phyloP scores from a whole-genome alignment of 2,113 vertebrate species.

The Oxygymnocypris stewartii region DNA sequence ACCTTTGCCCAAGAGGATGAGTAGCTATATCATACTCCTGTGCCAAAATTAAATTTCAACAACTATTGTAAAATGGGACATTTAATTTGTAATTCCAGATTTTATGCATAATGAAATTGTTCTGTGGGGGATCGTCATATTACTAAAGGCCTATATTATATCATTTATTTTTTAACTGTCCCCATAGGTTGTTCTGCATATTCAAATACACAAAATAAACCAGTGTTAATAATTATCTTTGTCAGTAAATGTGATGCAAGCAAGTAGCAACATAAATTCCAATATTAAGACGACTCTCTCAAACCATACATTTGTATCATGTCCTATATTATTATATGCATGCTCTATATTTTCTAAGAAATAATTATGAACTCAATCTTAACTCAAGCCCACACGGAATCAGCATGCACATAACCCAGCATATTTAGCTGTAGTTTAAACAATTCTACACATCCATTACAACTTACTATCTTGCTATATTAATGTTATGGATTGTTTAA shows the following conservation, averaged over 20 bases:
- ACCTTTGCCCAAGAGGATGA: background rate
- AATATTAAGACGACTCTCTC: background rate
- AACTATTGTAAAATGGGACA: background rate
- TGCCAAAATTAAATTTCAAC: background rate
- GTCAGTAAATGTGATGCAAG: slow-evolving; percentile 19
- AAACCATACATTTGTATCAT: background rate
- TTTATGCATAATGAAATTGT: background rate
- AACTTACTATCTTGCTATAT: background rate
- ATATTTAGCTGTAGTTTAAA: background rate
- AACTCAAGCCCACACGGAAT: background rate
- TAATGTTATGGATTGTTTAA: background rate
- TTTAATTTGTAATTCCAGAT: background rate
- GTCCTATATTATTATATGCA: background rate
- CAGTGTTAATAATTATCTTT: background rate
- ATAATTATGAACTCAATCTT: background rate
- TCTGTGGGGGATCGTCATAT: background rate
- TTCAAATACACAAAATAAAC: slow-evolving; percentile 3
- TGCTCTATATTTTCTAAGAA: background rate
- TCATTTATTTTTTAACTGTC: background rate
- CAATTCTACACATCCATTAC: background rate
- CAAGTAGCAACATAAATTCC: background rate
- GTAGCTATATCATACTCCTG: slow-evolving; percentile 1
- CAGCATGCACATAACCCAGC: background rate
- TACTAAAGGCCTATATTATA: background rate
- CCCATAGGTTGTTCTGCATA: background rate